phyloP scores from a whole-genome alignment of 2,113 vertebrate genomes.

The Thymallus thymallus region DNA sequence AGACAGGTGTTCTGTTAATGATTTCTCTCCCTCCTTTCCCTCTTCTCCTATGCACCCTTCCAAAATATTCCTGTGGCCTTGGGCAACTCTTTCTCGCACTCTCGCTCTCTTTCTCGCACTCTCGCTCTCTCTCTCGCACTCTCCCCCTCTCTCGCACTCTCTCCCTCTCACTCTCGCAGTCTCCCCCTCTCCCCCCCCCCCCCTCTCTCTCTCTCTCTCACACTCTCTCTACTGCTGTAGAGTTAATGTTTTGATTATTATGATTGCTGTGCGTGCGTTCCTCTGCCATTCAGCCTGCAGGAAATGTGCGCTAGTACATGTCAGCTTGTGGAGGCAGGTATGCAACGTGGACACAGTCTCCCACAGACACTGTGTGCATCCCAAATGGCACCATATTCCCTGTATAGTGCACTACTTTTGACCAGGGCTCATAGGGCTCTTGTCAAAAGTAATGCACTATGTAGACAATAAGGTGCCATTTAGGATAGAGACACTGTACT shows the following conservation, averaged over 20 bases:
- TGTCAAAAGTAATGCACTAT: not conserved
- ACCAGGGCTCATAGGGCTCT: too few species aligned
- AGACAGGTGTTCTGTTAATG: slow-evolving; percentile 72
- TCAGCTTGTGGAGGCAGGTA: slow-evolving; percentile 62
- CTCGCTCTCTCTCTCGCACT: not conserved
- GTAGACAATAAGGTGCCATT: not conserved
- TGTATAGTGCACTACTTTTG: not conserved
- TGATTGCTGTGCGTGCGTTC: slow-evolving; percentile 69
- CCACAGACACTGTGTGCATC: not conserved
- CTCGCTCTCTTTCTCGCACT: not conserved
- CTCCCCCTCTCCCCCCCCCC: not conserved
- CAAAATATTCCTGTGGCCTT: not conserved
- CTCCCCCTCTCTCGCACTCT: too few species aligned
- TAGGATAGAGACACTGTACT: too few species aligned
- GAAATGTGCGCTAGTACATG: slow-evolving; percentile 77
- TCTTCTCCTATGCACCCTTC: not conserved
- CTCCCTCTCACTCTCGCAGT: not conserved
- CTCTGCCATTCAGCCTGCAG: slow-evolving; percentile 67
- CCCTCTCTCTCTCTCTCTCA: not conserved
- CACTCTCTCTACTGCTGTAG: not conserved
- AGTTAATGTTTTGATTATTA: slow-evolving; percentile 57
- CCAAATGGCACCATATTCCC: not conserved
- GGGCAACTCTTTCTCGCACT: slow-evolving; percentile 5
- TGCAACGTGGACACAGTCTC: slow-evolving; percentile 60
- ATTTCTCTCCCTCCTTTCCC: slow-evolving; percentile 51